phyloP scores from a whole-genome alignment of 1,140 invertebrate species.

The Apis florea region DNA sequence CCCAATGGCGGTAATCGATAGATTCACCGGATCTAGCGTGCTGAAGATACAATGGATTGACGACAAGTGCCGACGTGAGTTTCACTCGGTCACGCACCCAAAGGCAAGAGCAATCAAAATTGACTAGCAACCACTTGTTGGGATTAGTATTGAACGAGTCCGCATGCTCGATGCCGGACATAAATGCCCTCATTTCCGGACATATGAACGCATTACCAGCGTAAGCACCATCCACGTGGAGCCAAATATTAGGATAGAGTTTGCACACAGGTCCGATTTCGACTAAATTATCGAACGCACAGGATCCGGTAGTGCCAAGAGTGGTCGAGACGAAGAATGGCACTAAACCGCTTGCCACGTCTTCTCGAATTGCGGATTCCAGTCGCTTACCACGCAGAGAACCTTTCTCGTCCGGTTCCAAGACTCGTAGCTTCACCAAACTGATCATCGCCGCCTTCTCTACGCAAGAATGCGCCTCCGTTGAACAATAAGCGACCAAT shows the following conservation, averaged over 20 bases:
- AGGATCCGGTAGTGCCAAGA: constrained; percentile 90
- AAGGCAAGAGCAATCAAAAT: constrained; percentile 94
- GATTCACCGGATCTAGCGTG: constrained; percentile 88
- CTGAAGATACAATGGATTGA: constrained; percentile 95
- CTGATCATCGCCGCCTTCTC: constrained; percentile 97
- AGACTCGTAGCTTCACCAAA: constrained; percentile 91
- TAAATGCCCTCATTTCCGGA: constrained; percentile 88
- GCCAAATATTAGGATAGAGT: constrained; percentile 84
- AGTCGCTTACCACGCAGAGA: constrained; percentile 88
- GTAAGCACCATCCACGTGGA: constrained; percentile 91
- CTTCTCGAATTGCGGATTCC: constrained; percentile 86
- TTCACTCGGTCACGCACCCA: constrained; percentile 94
- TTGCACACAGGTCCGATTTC: constrained; percentile 91
- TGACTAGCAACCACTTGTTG: constrained; percentile 95
- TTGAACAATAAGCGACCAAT: constrained; percentile 90
- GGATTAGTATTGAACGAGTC: constrained; percentile 96
- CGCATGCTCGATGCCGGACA: constrained; percentile 90
- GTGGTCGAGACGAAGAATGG: constrained; percentile 93
- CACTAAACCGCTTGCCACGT: constrained; percentile 88
- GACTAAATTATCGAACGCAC: constrained; percentile 90
- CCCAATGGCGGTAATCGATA: constrained; percentile 94
- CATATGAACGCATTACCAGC: constrained; percentile 92
- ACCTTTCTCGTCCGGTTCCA: constrained; percentile 92
- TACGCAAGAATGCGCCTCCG: constrained; percentile 94
- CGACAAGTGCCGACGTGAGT: constrained; percentile 95